Percentiles rank a stretch among this genome's conserved stretches.
phyloP scores from a whole-genome alignment of 2,888 invertebrate species.

The Neoitamus cyanurus region DNA sequence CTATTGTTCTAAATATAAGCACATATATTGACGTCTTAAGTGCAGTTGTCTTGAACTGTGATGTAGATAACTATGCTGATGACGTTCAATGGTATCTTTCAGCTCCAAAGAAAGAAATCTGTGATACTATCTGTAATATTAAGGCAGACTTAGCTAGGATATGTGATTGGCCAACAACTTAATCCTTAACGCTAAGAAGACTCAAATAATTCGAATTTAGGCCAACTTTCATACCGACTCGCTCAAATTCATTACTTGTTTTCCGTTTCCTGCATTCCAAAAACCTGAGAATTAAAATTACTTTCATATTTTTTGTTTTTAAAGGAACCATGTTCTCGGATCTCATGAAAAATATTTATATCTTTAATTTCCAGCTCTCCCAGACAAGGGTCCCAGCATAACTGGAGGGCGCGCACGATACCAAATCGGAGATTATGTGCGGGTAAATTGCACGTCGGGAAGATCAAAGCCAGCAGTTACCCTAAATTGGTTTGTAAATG shows the following conservation, averaged over 20 bases:
- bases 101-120: too few relatives aligned
- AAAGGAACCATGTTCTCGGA: not conserved
- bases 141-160: too few relatives aligned
- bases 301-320: not conserved
- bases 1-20: too few relatives aligned
- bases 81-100: too few relatives aligned
- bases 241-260: not conserved
- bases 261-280: not conserved
- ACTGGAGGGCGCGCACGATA: slow-evolving; percentile 71
- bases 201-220: too few relatives aligned
- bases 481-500: slow-evolving; percentile 73
- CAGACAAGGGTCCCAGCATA: slow-evolving; percentile 72
- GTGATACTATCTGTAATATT: too few relatives aligned
- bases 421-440: slow-evolving; percentile 71
- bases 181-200: too few relatives aligned
- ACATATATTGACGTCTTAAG: too few relatives aligned
- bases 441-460: slow-evolving; percentile 73
- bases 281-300: not conserved
- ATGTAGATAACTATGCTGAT: too few relatives aligned
- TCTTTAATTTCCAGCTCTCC: slow-evolving; percentile 67
- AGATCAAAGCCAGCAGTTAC: slow-evolving; percentile 72
- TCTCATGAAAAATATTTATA: not conserved
- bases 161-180: too few relatives aligned
- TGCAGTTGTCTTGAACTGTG: too few relatives aligned
- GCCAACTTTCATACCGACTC: too few relatives aligned